These are phyloP conservation scores for Platycnemis pennipes DNA, from an alignment of 2,888 invertebrate genomes.

Conservation along the genomic window DNA sequence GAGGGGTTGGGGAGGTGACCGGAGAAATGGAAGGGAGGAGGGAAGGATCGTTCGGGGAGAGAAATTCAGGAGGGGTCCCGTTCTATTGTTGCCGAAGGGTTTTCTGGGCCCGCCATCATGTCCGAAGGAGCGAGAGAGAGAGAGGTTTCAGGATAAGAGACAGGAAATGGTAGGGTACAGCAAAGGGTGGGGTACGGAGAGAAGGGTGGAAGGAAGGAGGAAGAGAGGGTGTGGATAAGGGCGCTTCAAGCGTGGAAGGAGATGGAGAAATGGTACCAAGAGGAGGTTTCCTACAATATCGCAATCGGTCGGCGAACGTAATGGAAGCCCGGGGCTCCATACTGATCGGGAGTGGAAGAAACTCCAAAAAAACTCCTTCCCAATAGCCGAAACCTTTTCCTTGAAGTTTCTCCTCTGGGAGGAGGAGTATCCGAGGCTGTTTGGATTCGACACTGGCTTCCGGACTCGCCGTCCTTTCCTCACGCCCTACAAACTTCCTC, in stretches of 20 bases:
- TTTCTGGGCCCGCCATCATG: conserved; percentile 48
- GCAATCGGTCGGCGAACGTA: not conserved
- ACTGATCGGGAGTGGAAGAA: not conserved
- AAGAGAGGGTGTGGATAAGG: not conserved
- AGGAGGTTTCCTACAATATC: not conserved
- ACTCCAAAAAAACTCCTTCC: not conserved
- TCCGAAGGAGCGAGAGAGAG: conserved; percentile 25
- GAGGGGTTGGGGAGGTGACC: not conserved
- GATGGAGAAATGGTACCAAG: not conserved
- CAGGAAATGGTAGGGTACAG: conserved; percentile 16
- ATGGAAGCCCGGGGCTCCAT: not conserved
- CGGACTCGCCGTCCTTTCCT: not conserved
- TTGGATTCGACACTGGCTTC: not conserved
- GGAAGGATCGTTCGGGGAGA: not conserved
- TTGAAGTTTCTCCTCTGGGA: not conserved
- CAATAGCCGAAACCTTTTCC: not conserved
- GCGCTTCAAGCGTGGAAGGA: not conserved
- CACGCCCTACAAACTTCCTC: not conserved
- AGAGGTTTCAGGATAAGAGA: not conserved
- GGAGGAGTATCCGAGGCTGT: not conserved
- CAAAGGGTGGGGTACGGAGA: not conserved
- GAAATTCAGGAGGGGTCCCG: conserved; percentile 23
- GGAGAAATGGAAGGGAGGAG: not conserved
- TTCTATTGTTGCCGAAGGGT: conserved; percentile 48
- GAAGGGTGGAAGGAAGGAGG: not conserved